Evolutionary conservation across 2,113 vertebrate genomes (phyloP), one percentile per base, ranked within the genome.

Genomic region (Bos indicus): DNA sequence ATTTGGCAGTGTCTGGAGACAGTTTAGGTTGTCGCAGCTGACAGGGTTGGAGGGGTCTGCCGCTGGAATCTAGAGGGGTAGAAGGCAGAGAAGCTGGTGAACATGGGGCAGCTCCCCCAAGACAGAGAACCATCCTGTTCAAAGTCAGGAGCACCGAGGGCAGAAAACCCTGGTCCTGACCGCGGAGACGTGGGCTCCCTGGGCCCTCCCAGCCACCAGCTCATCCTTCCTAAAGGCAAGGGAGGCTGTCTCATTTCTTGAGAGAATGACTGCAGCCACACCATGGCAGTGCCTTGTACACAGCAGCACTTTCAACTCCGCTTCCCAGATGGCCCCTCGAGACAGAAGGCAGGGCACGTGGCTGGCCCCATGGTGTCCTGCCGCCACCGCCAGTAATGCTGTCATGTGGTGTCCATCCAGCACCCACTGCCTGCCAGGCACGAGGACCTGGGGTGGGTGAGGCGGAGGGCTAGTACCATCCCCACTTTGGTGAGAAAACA

Each of bases 361-460:
- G 3, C 17, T 2, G 10, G 36, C 48, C n/a, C 60, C 7, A 7
- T 0, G 3, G 16, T 33, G 17, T 25, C 86, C 12, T 48, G 30
- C 43, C 4, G 14, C 71, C 1, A 0, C 51, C 7, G 1, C 46
- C 30, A 2, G 0, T 21, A 1, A 5, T 3, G 40, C 1, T 5
- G 0, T 3, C 15, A 43, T 0, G 0, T 85, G 83, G 1, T 17
- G 0, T 33, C 64, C 3, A 1, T 2, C 26, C 11, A 51, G 1
- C 30, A 0, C 52, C 60, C 26, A 0, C n/a, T 25, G 1, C 82
- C 48, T 23, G 5, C 25, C 30, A 1, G 71, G 52, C 48, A 16
- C 1, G 0, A 57, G 71, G 15, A 7, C 52, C 60, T 1, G 0
- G 36, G 36, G 21, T 12, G 67, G n/a, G 11, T 1, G 0, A 0